phyloP scores from a whole-genome alignment of 2,888 invertebrate species.

The Phengaris alcon region DNA sequence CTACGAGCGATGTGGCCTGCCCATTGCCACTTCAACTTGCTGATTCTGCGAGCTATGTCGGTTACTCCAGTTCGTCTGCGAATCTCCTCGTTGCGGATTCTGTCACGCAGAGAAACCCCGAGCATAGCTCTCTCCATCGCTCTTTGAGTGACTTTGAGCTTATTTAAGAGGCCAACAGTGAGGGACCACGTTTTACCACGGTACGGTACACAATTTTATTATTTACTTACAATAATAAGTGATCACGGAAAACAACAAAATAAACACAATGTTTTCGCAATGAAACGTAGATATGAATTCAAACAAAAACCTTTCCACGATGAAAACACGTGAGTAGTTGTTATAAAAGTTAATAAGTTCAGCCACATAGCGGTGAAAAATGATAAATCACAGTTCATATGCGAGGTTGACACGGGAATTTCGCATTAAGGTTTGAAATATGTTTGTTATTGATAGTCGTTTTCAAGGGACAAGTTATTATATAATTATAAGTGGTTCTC shows the following conservation, averaged over 20 bases:
- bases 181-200: too few relatives aligned
- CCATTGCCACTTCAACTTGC: too few relatives aligned
- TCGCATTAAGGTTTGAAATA: conserved; percentile 20
- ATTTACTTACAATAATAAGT: too few relatives aligned
- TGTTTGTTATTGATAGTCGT: conserved; percentile 10
- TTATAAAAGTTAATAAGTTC: conserved; percentile 11
- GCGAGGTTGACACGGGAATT: conserved; percentile 1
- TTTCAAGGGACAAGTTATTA: not conserved
- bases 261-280: not conserved
- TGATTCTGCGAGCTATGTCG: too few relatives aligned
- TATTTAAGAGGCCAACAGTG: too few relatives aligned
- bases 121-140: too few relatives aligned
- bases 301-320: not conserved
- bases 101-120: too few relatives aligned
- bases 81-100: too few relatives aligned
- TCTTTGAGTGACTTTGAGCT: too few relatives aligned
- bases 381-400: conserved; percentile 10
- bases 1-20: too few relatives aligned
- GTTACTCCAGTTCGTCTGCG: too few relatives aligned
- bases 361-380: not conserved
- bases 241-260: not conserved
- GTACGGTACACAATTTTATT: too few relatives aligned
- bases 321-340: not conserved
- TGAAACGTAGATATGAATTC: not conserved
- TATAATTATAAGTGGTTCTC: not conserved